phyloP scores from a whole-genome alignment of 2,888 invertebrate genomes.

The Vesta saturnalis region DNA sequence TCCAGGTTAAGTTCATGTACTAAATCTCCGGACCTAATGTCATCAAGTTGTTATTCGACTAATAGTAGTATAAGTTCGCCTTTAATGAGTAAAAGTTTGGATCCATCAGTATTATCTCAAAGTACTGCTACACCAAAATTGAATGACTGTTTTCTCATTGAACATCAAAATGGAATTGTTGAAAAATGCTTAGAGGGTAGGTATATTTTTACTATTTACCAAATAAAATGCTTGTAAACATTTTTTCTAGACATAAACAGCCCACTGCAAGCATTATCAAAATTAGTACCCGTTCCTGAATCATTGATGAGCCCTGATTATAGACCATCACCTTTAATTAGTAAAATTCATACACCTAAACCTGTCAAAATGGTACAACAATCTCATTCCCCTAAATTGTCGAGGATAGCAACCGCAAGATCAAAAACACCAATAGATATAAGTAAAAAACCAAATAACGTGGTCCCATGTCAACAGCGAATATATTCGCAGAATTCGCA shows the following conservation, averaged over 20 bases:
- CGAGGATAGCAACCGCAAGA: slow-evolving; percentile 43
- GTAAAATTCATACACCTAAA: slow-evolving; percentile 43
- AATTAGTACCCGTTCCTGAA: slow-evolving; percentile 89
- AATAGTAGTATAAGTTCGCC: slow-evolving; percentile 52
- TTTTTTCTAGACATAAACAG: slow-evolving; percentile 59
- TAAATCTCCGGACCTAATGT: slow-evolving; percentile 78
- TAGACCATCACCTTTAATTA: slow-evolving; percentile 58
- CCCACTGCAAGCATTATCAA: slow-evolving; percentile 83
- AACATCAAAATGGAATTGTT: slow-evolving; percentile 43
- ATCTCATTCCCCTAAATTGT: slow-evolving; percentile 49
- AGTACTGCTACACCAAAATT: slow-evolving; percentile 57
- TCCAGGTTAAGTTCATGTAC: slow-evolving; percentile 61
- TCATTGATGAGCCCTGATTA: slow-evolving; percentile 88
- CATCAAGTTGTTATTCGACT: slow-evolving; percentile 73
- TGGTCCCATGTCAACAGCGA: slow-evolving; percentile 50
- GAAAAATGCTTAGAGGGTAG: slow-evolving; percentile 56
- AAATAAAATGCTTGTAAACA: background rate
- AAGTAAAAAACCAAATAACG: slow-evolving; percentile 48
- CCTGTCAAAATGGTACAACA: slow-evolving; percentile 34
- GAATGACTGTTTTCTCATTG: slow-evolving; percentile 44
- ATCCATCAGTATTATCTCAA: slow-evolving; percentile 66
- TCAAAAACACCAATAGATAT: slow-evolving; percentile 36
- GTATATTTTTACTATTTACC: too few relatives aligned
- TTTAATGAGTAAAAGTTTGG: slow-evolving; percentile 72
- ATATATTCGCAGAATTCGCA: slow-evolving; percentile 33